phyloP scores from a whole-genome alignment of 2,113 vertebrate species.

The Amazona vittata region DNA sequence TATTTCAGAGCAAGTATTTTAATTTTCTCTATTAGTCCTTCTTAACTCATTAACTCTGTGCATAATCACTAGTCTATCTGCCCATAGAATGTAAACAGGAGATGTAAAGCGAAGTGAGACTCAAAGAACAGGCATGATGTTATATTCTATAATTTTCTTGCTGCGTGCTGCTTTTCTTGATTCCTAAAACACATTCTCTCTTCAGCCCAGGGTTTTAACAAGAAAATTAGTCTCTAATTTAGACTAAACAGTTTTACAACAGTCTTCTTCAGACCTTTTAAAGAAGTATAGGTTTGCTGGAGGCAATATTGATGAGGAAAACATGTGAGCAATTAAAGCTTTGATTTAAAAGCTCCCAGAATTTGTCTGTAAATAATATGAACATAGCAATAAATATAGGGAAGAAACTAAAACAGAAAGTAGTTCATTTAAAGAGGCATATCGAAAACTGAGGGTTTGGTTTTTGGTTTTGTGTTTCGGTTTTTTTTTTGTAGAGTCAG shows the following conservation, averaged over 20 bases:
- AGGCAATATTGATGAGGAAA: neutral
- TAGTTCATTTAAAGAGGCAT: neutral
- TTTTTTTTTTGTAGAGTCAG: neutral
- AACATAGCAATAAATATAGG: neutral
- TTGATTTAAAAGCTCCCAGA: neutral
- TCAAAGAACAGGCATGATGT: neutral
- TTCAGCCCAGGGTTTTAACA: neutral
- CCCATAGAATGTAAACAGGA: neutral
- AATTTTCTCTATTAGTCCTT: neutral
- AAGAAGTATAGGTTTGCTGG: neutral
- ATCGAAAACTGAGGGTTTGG: neutral
- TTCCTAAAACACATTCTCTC: neutral
- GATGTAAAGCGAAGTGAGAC: neutral
- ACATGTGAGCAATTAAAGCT: neutral
- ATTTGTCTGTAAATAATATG: neutral
- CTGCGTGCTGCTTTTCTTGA: neutral
- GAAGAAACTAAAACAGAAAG: neutral
- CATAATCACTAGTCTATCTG: neutral
- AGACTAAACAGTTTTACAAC: neutral
- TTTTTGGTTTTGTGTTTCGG: neutral
- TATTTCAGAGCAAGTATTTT: neutral
- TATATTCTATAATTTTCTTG: neutral
- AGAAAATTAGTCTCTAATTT: neutral
- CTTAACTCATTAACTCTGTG: neutral
- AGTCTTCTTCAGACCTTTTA: neutral